Conservation (phyloP, 2,797 vertebrate species). For the Syngnathus acus region DNA sequence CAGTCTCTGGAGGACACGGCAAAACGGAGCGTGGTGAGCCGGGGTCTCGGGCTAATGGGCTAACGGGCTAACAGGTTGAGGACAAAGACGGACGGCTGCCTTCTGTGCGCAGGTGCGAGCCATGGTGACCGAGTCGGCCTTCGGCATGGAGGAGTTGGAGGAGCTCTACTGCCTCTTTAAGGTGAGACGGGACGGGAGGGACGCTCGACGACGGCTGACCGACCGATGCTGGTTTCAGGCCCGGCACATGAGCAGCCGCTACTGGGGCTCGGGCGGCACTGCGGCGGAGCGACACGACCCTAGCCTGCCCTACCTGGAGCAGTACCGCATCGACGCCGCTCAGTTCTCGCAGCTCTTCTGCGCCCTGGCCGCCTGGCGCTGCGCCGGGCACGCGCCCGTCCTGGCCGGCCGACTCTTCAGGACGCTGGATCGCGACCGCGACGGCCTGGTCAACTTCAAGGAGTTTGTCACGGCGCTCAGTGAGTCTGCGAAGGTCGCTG, state of each 20-base stretch:
- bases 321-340: conserved; percentile 84
- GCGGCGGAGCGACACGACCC: conserved; percentile 81
- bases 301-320: conserved; percentile 92
- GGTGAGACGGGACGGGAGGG: conserved; percentile 59
- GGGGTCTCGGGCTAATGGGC: not conserved
- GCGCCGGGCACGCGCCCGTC: conserved; percentile 74
- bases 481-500: conserved; percentile 37
- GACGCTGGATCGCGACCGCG: conserved; percentile 86
- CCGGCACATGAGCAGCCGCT: conserved; percentile 89
- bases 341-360: conserved; percentile 85
- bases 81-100: not conserved
- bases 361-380: conserved; percentile 81
- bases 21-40: conserved; percentile 91
- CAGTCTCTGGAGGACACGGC: conserved; percentile 94
- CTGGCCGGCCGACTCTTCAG: conserved; percentile 85
- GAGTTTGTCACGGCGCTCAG: conserved; percentile 94
- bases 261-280: conserved; percentile 81
- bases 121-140: conserved; percentile 88
- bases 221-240: conserved; percentile 63
- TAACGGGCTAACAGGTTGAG: not conserved
- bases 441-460: conserved; percentile 94
- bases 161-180: conserved; percentile 94
- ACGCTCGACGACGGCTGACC: no score
- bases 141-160: conserved; percentile 90
- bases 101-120: conserved; percentile 78